Conservation (phyloP, 2,797 vertebrate genomes). For the Eurystomus glaucurus region DNA sequence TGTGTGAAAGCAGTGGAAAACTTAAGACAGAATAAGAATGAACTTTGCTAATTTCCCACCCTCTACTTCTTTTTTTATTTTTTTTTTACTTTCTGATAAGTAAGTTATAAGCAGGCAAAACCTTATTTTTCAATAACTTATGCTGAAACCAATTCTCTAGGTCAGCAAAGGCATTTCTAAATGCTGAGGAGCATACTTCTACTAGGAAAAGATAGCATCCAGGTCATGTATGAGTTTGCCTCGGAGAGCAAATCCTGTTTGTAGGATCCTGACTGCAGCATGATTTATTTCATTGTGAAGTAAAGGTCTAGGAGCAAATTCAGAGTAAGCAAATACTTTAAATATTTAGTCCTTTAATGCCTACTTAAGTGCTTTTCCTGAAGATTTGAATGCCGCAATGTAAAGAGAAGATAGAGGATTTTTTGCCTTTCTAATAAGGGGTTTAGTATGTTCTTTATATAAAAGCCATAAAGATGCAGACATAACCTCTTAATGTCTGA, state of each 20-base stretch:
- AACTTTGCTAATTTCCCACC: not conserved
- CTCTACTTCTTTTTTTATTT: not conserved
- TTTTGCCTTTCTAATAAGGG: not conserved
- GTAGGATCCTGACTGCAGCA: not conserved
- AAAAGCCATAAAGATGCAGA: not conserved
- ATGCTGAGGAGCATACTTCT: not conserved
- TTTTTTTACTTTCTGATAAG: not conserved
- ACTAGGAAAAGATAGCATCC: not conserved
- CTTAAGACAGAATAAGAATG: not conserved
- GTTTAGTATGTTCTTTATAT: not conserved
- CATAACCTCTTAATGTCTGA: not conserved
- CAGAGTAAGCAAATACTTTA: not conserved
- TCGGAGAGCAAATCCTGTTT: not conserved
- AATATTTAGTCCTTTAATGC: not conserved
- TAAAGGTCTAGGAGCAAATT: not conserved
- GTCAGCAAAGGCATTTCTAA: not conserved
- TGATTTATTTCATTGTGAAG: not conserved
- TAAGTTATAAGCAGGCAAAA: not conserved
- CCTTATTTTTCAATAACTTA: not conserved
- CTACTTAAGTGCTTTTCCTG: constrained; percentile 1
- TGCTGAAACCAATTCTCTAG: not conserved
- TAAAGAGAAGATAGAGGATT: not conserved
- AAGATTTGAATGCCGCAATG: not conserved
- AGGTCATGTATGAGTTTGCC: rapidly evolving
- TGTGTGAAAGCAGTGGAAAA: not conserved